Evolutionary conservation across 1,140 invertebrate genomes (phyloP), one percentile per base, ranked within the genome.

Genomic region (Mizuhopecten yessoensis): DNA sequence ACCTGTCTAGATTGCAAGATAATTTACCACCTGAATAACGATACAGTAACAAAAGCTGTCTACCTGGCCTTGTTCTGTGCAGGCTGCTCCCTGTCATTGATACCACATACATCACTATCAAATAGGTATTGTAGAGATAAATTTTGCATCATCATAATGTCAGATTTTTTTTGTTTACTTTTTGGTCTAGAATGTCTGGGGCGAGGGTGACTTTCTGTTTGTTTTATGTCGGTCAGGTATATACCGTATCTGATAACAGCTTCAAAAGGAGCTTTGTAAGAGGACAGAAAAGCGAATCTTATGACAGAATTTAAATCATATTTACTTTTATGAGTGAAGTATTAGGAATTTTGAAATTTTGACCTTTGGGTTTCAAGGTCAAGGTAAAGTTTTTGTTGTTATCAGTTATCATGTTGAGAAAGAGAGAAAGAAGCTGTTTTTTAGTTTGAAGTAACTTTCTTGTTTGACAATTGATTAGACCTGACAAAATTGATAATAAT

Each of bases 101-200:
- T 45, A 20, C 17, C 1, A 29, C 45, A 49, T 75, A 9, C n/a
- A 29, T 75, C 57, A 75, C 57, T 17, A 29, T 75, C 57, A 75
- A 75, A 75, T 75, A 75, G n/a, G 11, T 75, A 75, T 75, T 75
- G 57, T 17, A 29, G 23, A 75, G 57, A 75, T 75, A 29, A 75
- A 75, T 29, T 75, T 75, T 75, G 57, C 57, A 75, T 75, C 57
- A 75, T 75, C n/a, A 75, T 75, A 75, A 29, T 75, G 29, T n/a
- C 57, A 75, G n/a, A 29, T 29, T 75, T 75, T 75, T 75, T 75
- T 75, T 29, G 29, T 75, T 75, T 75, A 75, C 57, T 29, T 75
- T 29, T 7, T 11, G n/a, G 1, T 29, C 57, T 75, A 5, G n/a
- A 75, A 75, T 75, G 15, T 75, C 57, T 75, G 57, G 57, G 11